Evolutionary conservation across 2,888 invertebrate species (phyloP).

Genomic region (Sphaerophoria taeniata): DNA sequence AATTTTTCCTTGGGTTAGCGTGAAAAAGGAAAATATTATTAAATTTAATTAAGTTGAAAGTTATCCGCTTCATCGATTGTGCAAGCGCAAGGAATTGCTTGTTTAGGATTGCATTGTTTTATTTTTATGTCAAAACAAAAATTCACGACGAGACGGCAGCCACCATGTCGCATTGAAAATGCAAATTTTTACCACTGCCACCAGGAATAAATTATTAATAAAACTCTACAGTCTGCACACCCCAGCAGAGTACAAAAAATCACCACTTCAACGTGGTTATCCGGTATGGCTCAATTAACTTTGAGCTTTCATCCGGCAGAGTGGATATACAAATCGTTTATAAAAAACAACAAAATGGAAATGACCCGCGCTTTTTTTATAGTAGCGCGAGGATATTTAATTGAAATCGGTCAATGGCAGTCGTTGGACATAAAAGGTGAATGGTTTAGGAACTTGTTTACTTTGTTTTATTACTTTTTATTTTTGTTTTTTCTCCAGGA

Average conservation of each 20-base stretch:
- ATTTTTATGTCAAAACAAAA: constrained; percentile 20
- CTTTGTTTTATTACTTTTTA: constrained; percentile 34
- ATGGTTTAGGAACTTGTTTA: constrained; percentile 56
- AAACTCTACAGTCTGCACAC: background rate
- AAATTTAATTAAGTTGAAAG: constrained; percentile 52
- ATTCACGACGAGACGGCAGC: constrained; percentile 12
- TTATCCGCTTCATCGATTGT: constrained; percentile 56
- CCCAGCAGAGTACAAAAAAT: constrained; percentile 5
- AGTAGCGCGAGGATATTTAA: constrained; percentile 44
- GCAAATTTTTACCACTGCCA: constrained; percentile 50
- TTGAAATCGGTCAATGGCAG: constrained; percentile 70
- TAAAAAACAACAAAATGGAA: background rate
- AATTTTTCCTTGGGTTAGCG: background rate
- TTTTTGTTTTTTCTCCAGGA: background rate
- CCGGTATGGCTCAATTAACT: constrained; percentile 70
- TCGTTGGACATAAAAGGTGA: constrained; percentile 47
- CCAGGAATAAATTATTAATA: constrained; percentile 38
- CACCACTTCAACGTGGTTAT: constrained; percentile 61
- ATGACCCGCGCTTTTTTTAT: constrained; percentile 39
- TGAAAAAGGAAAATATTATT: constrained; percentile 26
- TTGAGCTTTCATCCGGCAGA: constrained; percentile 69
- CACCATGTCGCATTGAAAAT: background rate
- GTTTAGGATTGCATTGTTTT: constrained; percentile 4
- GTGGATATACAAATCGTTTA: constrained; percentile 65
- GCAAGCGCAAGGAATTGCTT: background rate